Evolutionary conservation across 1,140 invertebrate species (phyloP).

Genomic region (Macrobrachium rosenbergii): DNA sequence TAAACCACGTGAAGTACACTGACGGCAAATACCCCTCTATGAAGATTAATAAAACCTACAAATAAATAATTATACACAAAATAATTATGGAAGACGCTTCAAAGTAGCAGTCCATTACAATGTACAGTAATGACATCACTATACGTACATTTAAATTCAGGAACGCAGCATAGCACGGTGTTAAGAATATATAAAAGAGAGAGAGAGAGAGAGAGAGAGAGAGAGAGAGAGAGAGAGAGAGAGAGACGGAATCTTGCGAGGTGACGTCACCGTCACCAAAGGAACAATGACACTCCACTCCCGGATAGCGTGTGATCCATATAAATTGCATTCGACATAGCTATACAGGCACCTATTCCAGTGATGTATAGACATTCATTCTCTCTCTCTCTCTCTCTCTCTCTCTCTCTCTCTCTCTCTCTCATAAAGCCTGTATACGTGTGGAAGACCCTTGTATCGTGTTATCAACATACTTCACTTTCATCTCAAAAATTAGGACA

Average conservation of each 20-base stretch:
- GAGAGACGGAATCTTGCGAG: background rate
- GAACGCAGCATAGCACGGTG: background rate
- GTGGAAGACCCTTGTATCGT: too few relatives aligned
- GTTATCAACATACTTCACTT: too few relatives aligned
- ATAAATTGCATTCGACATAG: background rate
- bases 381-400: constrained; percentile 2
- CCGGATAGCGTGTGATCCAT: background rate
- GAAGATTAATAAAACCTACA: too few relatives aligned
- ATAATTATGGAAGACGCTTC: too few relatives aligned
- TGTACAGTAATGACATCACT: background rate
- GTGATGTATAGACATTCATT: background rate
- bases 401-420: constrained; percentile 2
- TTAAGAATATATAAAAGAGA: too few relatives aligned
- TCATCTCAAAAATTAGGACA: too few relatives aligned
- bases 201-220: background rate
- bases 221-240: constrained; percentile 15
- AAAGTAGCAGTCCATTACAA: background rate
- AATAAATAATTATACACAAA: too few relatives aligned
- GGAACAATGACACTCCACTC: background rate
- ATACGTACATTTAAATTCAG: background rate
- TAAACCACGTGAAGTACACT: too few relatives aligned
- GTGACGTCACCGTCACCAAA: background rate
- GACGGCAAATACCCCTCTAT: too few relatives aligned
- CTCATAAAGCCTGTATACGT: too few relatives aligned
- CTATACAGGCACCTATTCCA: background rate